Evolutionary conservation across 37 sponge, comb jelly and placozoan species (phyloP).

Genomic region (Cliona cf. orientalis): DNA sequence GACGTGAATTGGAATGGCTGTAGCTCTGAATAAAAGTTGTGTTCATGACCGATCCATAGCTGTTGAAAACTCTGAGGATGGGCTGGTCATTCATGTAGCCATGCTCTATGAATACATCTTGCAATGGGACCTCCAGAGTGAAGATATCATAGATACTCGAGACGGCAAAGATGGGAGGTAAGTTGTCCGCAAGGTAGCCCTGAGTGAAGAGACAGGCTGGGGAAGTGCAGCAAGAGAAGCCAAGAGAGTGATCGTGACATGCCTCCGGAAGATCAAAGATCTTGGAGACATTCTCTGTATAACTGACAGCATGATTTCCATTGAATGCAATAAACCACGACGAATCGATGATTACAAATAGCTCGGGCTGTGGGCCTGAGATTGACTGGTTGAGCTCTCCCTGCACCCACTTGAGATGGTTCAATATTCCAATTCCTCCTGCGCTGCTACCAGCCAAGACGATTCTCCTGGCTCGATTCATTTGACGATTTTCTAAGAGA

Average conservation of each 20-base stretch:
- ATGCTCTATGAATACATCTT: background rate
- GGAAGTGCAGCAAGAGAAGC: constrained; percentile 68
- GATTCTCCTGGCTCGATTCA: constrained; percentile 39
- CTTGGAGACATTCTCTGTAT: background rate
- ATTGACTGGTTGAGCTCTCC: constrained; percentile 1
- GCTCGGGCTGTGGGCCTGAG: background rate
- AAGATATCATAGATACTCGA: constrained; percentile 74
- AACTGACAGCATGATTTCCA: constrained; percentile 9
- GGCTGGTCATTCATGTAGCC: background rate
- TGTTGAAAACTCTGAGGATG: constrained; percentile 41
- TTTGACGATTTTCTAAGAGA: constrained; percentile 10
- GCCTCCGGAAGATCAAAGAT: constrained; percentile 17
- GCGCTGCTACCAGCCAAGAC: constrained; percentile 73
- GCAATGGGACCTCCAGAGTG: constrained; percentile 33
- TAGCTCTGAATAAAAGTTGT: constrained; percentile 30
- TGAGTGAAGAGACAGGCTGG: constrained; percentile 59
- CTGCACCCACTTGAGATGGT: constrained; percentile 46
- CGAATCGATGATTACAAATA: constrained; percentile 66
- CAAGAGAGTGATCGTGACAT: constrained; percentile 39
- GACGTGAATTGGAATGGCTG: background rate
- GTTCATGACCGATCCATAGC: constrained; percentile 55
- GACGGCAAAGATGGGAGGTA: constrained; percentile 46
- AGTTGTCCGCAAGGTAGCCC: background rate
- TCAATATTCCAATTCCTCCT: constrained; percentile 71
- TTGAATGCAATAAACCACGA: constrained; percentile 70